Conservation (phyloP, 2,797 vertebrate genomes). For the Psittacula echo region DNA sequence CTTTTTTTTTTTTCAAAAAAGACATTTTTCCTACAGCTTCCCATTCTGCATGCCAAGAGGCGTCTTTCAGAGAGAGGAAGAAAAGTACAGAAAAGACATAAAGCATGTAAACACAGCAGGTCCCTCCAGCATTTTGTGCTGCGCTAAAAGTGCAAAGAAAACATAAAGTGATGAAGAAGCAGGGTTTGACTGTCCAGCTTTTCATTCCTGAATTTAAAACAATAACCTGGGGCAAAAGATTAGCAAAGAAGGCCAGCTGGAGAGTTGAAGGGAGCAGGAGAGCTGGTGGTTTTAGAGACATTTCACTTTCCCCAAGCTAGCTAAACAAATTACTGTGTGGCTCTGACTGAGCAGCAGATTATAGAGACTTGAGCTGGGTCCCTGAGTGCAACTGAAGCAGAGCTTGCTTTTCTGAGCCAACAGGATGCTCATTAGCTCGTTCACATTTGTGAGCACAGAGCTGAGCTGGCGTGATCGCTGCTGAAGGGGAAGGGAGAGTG, state of each 20-base stretch:
- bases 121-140: background rate
- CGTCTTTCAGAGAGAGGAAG: background rate
- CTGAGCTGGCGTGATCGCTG: accelerated
- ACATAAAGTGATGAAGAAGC: constrained; percentile 15
- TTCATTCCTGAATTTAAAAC: constrained; percentile 54
- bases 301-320: background rate
- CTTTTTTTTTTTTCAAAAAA: background rate
- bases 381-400: accelerated
- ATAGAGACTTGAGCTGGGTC: background rate
- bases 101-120: background rate
- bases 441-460: background rate
- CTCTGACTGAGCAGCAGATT: background rate
- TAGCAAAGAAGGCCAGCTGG: background rate
- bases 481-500: accelerated
- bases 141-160: constrained; percentile 24
- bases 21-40: background rate
- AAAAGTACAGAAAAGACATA: background rate
- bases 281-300: background rate
- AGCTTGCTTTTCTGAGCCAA: background rate
- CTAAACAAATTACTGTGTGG: background rate
- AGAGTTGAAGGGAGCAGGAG: background rate
- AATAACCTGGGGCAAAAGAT: constrained; percentile 29
- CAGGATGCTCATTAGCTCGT: background rate
- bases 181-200: background rate
- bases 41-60: background rate